A percentile compares a stretch with the other conserved stretches of the same genome.
phyloP scores from a whole-genome alignment of 2,113 vertebrate genomes.

The Leptodactylus fuscus region DNA sequence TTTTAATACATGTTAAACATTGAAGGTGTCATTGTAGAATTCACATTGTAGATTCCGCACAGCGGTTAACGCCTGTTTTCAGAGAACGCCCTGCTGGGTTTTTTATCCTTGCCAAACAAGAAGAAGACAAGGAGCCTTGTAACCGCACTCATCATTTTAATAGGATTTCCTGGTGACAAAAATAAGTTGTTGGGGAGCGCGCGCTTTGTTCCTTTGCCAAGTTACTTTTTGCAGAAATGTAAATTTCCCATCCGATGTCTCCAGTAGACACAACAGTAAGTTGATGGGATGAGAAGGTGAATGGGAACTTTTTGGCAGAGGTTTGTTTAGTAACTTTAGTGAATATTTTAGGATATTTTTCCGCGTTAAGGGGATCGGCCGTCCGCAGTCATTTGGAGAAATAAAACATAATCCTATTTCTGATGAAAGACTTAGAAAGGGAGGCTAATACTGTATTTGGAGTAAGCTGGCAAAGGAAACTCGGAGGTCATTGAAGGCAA shows the following conservation, averaged over 20 bases:
- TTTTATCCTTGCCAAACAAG: slow-evolving; percentile 36
- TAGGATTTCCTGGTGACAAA: slow-evolving; percentile 16
- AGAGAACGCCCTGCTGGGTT: not conserved
- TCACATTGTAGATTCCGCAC: not conserved
- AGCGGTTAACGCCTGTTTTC: slow-evolving; percentile 9
- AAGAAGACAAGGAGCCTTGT: slow-evolving; percentile 10
- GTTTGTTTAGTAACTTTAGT: not conserved
- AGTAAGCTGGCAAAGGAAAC: not conserved
- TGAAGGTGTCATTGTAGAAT: slow-evolving; percentile 46
- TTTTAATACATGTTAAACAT: slow-evolving; percentile 48
- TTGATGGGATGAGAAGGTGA: not conserved
- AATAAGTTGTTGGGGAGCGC: not conserved
- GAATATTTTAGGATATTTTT: not conserved
- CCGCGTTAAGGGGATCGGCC: not conserved
- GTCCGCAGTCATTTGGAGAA: not conserved
- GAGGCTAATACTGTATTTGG: slow-evolving; percentile 11
- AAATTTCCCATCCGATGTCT: not conserved
- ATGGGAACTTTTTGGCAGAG: not conserved
- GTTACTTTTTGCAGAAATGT: not conserved
- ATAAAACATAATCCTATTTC: not conserved
- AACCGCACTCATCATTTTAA: slow-evolving; percentile 26
- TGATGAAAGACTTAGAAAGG: not conserved
- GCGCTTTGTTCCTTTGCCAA: slow-evolving; percentile 18
- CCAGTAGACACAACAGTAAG: not conserved
- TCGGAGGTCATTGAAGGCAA: not conserved